These are phyloP conservation scores for Perizoma affinitatum DNA, from an alignment of 2,888 invertebrate genomes.

Conservation along the genomic window DNA sequence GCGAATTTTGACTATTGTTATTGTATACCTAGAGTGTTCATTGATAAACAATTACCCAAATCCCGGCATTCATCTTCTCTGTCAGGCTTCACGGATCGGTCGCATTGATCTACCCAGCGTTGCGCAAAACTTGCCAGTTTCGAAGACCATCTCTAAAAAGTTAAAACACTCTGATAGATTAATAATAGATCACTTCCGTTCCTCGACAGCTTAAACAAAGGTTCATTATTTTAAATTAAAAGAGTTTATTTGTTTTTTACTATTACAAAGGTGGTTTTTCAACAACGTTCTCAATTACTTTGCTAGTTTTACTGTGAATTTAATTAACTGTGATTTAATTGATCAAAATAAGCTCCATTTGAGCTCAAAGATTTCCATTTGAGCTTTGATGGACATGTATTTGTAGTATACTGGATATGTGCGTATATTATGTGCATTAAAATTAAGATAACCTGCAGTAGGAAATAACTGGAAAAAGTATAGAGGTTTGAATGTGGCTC, in stretches of 20 bases:
- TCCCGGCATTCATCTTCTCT: constrained; percentile 67
- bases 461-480: too few relatives aligned
- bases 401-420: too few relatives aligned
- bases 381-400: too few relatives aligned
- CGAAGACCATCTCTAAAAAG: constrained; percentile 65
- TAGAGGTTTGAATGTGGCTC: too few relatives aligned
- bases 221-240: not conserved
- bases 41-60: constrained; percentile 51
- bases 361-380: too few relatives aligned
- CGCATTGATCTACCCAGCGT: constrained; percentile 74
- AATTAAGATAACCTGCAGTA: too few relatives aligned
- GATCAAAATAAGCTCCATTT: too few relatives aligned
- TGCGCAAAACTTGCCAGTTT: constrained; percentile 66
- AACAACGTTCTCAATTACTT: not conserved
- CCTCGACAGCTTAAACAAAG: not conserved
- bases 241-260: not conserved
- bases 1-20: too few relatives aligned
- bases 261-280: too few relatives aligned
- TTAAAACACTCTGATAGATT: constrained; percentile 5
- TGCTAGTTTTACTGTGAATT: too few relatives aligned
- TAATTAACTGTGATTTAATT: too few relatives aligned
- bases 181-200: not conserved
- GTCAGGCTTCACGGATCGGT: constrained; percentile 55
- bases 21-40: not conserved
- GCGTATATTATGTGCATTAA: too few relatives aligned